Base-by-base conservation (phyloP, 2,113 vertebrate genomes). In the Corydoras sp. region DNA sequence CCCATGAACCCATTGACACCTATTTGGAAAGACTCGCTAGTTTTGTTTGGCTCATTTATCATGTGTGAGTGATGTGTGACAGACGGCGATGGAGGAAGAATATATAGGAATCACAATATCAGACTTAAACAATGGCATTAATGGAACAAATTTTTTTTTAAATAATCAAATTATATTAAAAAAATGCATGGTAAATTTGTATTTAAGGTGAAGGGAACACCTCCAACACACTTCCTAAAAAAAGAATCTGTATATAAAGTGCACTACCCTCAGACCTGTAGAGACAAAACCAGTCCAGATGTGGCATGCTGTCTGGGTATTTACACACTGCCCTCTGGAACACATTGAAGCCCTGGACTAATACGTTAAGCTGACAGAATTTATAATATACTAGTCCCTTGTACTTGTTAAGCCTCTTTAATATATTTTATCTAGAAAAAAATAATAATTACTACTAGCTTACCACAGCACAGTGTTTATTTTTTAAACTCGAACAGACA, bases 391-490 rank as follows among this genome's bases (percentile, higher is more conserved):
- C 49, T 15, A 13, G 56, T 3, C 0, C 13, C 10, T 59, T 54
- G 30, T 54, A 65, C 29, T 65, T 18, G 58, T 49, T 43, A 62
- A 56, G 13, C 29, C 24, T 65, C 29, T 59, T 18, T 29, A 7
- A 31, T 3, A 29, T 53, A 59, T 9, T 61, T 73, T 73, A 49
- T 55, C 7, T 66, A 10, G 9, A n/a, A 12, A 15, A 67, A 66
- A 65, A 61, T 65, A 65, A n/a, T 31, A 55, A 49, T 64, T 65
- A 32, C 51, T 35, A 69, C 18, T 62, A 12, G 51, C 12, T 56
- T 68, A 61, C 29, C 62, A 58, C 35, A 70, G 77, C 70, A 71
- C 76, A 69, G 32, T n/a, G 35, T 71, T 73, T 65, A 75, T 73
- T 70, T 68, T 72, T 43, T 58, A 53, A 53, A 65, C 65, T 18